phyloP scores from a whole-genome alignment of 2,797 vertebrate genomes.

The Tamandua tetradactyla region DNA sequence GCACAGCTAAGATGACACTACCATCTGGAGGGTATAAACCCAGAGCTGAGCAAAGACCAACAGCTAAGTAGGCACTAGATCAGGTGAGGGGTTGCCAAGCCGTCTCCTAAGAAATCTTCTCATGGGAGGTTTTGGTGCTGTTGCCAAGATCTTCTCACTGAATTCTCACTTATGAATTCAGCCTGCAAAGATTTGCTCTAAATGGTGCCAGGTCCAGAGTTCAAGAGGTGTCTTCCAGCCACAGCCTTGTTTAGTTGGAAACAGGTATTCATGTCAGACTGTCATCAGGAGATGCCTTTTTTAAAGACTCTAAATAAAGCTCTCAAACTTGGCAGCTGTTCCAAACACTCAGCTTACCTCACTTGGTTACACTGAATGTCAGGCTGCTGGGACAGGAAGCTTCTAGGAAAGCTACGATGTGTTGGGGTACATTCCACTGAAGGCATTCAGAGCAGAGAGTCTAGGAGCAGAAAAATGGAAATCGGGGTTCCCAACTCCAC shows the following conservation, averaged over 20 bases:
- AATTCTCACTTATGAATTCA: background rate
- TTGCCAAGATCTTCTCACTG: background rate
- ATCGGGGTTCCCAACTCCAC: background rate
- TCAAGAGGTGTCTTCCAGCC: background rate
- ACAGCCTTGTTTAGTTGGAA: background rate
- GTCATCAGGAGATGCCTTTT: background rate
- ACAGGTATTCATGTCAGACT: background rate
- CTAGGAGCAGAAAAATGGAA: background rate
- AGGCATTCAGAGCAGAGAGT: background rate
- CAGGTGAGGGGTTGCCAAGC: background rate
- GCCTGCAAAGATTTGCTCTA: background rate
- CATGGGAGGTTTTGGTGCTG: background rate
- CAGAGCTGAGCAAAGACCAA: background rate
- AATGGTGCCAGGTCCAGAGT: background rate
- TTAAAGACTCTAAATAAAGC: conserved; percentile 54
- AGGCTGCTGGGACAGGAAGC: background rate
- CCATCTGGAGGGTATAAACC: background rate
- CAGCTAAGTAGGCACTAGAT: too few species aligned
- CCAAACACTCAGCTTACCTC: background rate
- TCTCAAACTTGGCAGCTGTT: background rate
- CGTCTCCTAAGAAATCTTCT: background rate
- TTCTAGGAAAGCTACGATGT: background rate
- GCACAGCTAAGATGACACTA: background rate
- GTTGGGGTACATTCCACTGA: background rate
- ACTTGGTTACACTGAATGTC: background rate